These are phyloP conservation scores for Butastur rufipennis DNA, from an alignment of 2,113 vertebrate species.

Conservation along the genomic window DNA sequence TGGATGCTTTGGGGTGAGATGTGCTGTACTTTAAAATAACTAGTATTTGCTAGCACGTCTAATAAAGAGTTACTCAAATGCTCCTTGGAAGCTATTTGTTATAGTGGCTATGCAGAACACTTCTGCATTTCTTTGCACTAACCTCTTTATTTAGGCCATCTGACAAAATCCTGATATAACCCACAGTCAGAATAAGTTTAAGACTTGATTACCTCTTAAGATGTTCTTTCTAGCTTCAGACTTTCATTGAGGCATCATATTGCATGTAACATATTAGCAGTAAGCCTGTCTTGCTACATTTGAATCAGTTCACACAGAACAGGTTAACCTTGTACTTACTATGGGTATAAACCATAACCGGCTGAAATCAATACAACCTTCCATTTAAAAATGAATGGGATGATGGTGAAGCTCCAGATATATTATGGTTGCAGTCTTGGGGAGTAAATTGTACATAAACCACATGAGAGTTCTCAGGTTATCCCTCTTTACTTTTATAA, in stretches of 20 bases:
- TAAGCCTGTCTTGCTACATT: background rate
- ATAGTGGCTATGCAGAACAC: background rate
- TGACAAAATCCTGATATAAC: background rate
- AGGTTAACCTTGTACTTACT: background rate
- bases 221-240: background rate
- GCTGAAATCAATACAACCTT: background rate
- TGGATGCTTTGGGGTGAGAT: background rate
- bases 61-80: background rate
- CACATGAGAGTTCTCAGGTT: background rate
- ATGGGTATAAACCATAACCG: fast-evolving
- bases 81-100: background rate
- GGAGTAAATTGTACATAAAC: background rate
- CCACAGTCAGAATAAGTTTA: background rate
- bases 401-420: background rate
- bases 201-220: background rate
- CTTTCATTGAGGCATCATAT: background rate
- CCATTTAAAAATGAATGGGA: background rate
- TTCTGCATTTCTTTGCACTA: background rate
- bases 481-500: background rate
- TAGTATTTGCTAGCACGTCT: background rate
- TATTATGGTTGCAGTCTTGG: background rate
- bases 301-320: background rate
- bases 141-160: background rate
- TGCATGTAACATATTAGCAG: background rate
- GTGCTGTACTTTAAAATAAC: background rate